Percentiles rank a stretch among this genome's conserved stretches.
These are phyloP conservation scores for Ferrisia virgata DNA, from an alignment of 2,888 invertebrate genomes.

Conservation along the genomic window DNA sequence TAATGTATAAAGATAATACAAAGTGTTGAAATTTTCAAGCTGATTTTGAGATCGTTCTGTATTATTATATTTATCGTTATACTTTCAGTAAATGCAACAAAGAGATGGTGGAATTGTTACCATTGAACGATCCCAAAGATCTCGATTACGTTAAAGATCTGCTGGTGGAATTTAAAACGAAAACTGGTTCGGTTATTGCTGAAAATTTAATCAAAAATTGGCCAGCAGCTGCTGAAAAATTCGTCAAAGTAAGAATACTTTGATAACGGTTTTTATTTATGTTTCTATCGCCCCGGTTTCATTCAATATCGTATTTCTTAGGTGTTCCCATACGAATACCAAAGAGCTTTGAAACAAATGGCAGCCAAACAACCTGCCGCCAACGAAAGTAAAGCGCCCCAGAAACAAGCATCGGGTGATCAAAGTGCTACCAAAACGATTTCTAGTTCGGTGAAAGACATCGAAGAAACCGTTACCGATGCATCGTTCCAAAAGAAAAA, in stretches of 20 bases:
- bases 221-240: slow-evolving; percentile 71
- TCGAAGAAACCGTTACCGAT: slow-evolving; percentile 84
- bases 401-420: slow-evolving; percentile 50
- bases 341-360: slow-evolving; percentile 76
- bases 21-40: no score
- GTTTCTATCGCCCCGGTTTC: background rate
- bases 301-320: slow-evolving; percentile 50
- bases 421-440: slow-evolving; percentile 46
- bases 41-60: background rate
- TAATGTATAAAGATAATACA: no score
- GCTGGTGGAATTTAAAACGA: slow-evolving; percentile 77
- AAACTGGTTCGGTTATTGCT: slow-evolving; percentile 86
- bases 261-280: background rate
- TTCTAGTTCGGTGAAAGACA: slow-evolving; percentile 63
- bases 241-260: slow-evolving; percentile 67
- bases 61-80: background rate
- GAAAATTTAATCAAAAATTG: slow-evolving; percentile 73
- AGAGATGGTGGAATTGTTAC: slow-evolving; percentile 91
- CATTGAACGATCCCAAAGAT: slow-evolving; percentile 75
- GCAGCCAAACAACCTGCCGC: slow-evolving; percentile 55
- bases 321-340: slow-evolving; percentile 97
- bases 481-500: slow-evolving; percentile 73
- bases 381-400: slow-evolving; percentile 51
- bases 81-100: slow-evolving; percentile 76
- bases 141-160: slow-evolving; percentile 70